These are phyloP conservation scores for Callosobruchus maculatus DNA, from an alignment of 2,888 invertebrate genomes.

Conservation along the genomic window DNA sequence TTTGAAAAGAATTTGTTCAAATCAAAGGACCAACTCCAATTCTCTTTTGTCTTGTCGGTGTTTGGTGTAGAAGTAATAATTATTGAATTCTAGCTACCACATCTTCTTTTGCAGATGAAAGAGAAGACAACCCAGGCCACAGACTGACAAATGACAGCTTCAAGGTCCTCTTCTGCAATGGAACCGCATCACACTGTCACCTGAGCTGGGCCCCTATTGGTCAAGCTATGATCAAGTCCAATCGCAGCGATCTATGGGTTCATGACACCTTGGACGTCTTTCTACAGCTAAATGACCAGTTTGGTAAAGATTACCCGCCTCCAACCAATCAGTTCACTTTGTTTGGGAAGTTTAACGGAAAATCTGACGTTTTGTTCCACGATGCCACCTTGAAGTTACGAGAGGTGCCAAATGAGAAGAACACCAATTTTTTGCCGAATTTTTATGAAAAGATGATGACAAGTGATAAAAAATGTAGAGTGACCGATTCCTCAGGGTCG, in stretches of 20 bases:
- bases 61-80: too few relatives aligned
- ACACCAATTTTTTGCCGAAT: conserved; percentile 36
- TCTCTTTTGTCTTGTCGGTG: too few relatives aligned
- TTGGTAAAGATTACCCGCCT: conserved; percentile 59
- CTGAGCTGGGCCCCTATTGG: conserved; percentile 66
- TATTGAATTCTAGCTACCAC: too few relatives aligned
- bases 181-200: conserved; percentile 52
- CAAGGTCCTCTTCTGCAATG: conserved; percentile 56
- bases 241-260: conserved; percentile 54
- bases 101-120: conserved; percentile 42
- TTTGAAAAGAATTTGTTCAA: too few relatives aligned
- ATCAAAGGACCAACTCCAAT: too few relatives aligned
- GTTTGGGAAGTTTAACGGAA: conserved; percentile 65
- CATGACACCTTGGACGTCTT: conserved; percentile 71
- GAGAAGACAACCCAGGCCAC: conserved; percentile 41
- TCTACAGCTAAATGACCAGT: conserved; percentile 65
- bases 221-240: conserved; percentile 62
- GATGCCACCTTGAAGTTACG: conserved; percentile 51
- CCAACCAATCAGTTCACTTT: conserved; percentile 64
- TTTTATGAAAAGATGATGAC: conserved; percentile 26
- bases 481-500: background rate
- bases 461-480: background rate
- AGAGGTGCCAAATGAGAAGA: conserved; percentile 36
- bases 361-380: conserved; percentile 64
- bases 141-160: conserved; percentile 48